Evolutionary conservation across 2,797 vertebrate genomes (phyloP).

Genomic region (Eospalax fontanierii): DNA sequence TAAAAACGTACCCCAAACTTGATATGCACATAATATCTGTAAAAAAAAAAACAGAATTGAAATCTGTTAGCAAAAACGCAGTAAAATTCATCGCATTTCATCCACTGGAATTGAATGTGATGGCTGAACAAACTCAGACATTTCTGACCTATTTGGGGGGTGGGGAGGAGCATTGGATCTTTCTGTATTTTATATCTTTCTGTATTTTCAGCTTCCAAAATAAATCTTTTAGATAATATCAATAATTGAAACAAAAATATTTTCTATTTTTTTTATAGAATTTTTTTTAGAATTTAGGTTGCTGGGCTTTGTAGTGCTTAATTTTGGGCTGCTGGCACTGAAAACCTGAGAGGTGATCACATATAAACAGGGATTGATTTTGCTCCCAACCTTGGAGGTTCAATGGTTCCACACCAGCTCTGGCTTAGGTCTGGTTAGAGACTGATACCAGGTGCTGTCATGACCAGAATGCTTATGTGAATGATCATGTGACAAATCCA

Average conservation of each 20-base stretch:
- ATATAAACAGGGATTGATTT: not conserved
- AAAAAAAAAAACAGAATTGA: conserved; percentile 20
- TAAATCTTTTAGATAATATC: not conserved
- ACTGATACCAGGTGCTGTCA: too few relatives aligned
- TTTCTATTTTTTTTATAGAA: not conserved
- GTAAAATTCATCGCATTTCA: not conserved
- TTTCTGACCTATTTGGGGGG: not conserved
- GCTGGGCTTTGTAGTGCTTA: not conserved
- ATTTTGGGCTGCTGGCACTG: not conserved
- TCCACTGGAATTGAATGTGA: not conserved
- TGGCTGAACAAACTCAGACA: not conserved
- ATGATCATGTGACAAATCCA: not conserved
- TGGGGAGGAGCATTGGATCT: not conserved
- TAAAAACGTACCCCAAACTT: not conserved
- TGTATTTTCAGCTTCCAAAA: not conserved
- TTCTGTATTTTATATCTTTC: not conserved
- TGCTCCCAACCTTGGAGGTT: not conserved
- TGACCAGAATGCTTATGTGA: not conserved
- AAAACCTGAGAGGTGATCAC: not conserved
- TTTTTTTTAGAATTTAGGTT: not conserved
- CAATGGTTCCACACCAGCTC: too few relatives aligned
- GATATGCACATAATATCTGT: not conserved
- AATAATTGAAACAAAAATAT: not conserved
- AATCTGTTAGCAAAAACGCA: not conserved
- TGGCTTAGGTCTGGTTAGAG: not conserved